Percentiles rank a stretch among this genome's conserved stretches.
These are phyloP conservation scores for Mico argentatus DNA, from an alignment of 2,797 vertebrate genomes.

Conservation along the genomic window DNA sequence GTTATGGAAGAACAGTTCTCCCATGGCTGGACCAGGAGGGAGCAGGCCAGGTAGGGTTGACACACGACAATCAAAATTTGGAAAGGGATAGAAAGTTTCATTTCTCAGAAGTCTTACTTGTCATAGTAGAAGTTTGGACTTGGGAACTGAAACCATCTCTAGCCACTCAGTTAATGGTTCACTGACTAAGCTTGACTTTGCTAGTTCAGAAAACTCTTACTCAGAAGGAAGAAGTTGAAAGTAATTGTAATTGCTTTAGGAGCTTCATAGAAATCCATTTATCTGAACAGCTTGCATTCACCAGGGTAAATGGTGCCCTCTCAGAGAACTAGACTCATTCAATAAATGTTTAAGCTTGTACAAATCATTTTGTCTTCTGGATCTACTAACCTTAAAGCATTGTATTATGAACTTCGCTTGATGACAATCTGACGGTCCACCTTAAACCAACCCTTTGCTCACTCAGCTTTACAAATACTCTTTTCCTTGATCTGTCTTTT, in stretches of 20 bases:
- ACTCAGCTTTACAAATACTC: background rate
- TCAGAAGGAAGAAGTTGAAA: background rate
- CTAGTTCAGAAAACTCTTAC: background rate
- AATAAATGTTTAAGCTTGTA: background rate
- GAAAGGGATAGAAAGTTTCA: background rate
- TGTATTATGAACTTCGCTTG: background rate
- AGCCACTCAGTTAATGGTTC: background rate
- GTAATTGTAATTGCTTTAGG: background rate
- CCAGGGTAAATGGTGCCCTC: background rate
- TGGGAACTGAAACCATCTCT: background rate
- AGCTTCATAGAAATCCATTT: background rate
- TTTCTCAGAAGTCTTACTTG: background rate
- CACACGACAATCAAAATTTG: background rate
- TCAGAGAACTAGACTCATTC: background rate
- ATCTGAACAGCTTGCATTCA: background rate
- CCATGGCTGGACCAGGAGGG: background rate
- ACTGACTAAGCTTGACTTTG: background rate
- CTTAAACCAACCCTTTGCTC: fast-evolving
- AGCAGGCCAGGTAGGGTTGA: background rate
- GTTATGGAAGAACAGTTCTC: background rate
- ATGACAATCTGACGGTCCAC: background rate
- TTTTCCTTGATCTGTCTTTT: background rate
- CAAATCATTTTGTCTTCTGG: background rate
- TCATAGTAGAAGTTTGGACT: background rate
- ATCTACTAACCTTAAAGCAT: background rate